Percentiles rank a stretch among this genome's conserved stretches.
Conservation (phyloP, 2,113 vertebrate species). For the Cochlearius cochlearius region DNA sequence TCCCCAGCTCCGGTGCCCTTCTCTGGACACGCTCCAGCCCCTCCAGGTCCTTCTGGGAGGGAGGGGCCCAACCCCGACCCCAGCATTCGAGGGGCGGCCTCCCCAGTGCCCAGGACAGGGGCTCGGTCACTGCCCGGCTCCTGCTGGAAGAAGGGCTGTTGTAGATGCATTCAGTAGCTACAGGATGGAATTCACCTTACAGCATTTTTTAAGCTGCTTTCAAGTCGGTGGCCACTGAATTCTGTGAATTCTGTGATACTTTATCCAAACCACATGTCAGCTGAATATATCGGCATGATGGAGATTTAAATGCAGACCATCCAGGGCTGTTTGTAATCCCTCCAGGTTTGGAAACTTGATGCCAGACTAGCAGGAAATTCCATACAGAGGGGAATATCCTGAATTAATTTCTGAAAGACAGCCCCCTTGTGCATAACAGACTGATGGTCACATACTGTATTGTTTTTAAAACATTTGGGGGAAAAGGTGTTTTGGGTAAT, state of each 20-base stretch:
- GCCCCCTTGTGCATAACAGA: not conserved
- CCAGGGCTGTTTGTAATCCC: not conserved
- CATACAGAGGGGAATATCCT: not conserved
- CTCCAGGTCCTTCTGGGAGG: too few species aligned
- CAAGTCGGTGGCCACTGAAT: not conserved
- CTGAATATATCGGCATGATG: not conserved
- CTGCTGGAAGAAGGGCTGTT: not conserved
- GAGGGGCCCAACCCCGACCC: too few species aligned
- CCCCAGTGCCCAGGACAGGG: too few species aligned
- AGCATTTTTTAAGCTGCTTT: not conserved
- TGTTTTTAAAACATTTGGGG: not conserved
- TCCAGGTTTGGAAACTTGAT: not conserved
- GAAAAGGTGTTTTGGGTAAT: not conserved
- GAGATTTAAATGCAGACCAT: not conserved
- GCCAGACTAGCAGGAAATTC: not conserved
- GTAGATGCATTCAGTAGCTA: not conserved
- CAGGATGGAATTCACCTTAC: not conserved
- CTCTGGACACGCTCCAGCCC: too few species aligned
- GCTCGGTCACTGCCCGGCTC: not conserved
- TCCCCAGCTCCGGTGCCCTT: too few species aligned
- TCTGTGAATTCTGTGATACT: not conserved
- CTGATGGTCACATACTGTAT: not conserved
- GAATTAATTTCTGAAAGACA: not conserved
- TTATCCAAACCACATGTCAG: not conserved
- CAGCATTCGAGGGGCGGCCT: too few species aligned